Conservation (phyloP, 2,888 invertebrate species). For the Epinotia demarniana region DNA sequence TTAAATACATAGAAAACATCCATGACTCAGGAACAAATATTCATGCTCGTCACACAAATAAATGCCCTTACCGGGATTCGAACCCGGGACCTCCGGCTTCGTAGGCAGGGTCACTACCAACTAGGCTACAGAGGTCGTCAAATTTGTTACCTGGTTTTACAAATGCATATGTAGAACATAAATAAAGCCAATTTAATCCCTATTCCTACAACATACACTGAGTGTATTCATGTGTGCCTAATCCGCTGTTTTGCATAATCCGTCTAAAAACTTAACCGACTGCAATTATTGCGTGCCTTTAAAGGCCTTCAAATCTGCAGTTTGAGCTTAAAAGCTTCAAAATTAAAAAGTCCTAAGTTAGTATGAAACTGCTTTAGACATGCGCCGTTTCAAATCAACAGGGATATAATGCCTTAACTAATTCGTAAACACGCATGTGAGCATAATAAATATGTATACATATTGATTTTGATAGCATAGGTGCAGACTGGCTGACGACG, state of each 20-base stretch:
- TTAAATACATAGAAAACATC: no score
- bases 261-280: conserved; percentile 7
- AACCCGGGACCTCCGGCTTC: no score
- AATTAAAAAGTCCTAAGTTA: background rate
- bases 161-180: no score
- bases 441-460: no score
- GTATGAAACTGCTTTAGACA: background rate
- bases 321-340: background rate
- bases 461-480: no score
- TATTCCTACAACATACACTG: background rate
- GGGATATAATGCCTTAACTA: background rate
- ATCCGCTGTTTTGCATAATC: conserved; percentile 6
- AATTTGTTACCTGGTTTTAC: background rate
- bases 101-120: no score
- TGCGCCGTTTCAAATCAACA: no score
- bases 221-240: background rate
- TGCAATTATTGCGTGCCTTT: conserved; percentile 12
- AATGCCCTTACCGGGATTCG: no score
- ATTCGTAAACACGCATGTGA: background rate
- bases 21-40: no score
- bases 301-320: conserved; percentile 12
- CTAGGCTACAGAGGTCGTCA: no score
- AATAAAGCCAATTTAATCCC: background rate
- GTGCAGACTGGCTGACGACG: background rate
- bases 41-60: no score